Base-by-base conservation (phyloP, 2,797 vertebrate genomes). In the Crenuchus spilurus region DNA sequence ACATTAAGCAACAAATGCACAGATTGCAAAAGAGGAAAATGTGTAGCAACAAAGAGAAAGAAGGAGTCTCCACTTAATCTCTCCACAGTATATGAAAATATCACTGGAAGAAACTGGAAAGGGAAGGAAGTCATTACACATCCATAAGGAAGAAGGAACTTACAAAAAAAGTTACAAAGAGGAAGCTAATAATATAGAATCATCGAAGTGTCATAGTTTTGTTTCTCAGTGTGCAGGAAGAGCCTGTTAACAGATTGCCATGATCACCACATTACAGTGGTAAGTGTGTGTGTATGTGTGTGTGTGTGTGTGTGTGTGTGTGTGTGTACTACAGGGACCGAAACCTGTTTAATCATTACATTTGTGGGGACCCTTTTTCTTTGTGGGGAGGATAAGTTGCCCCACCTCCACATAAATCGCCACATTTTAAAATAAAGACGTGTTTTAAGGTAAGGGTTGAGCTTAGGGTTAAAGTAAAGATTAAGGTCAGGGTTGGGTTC, bases 111-210 rank as follows among this genome's bases (percentile, higher is more conserved):
- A 16, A 46, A 28, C 52, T 51, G 18, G 69, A 71, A 71, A 57
- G 24, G 66, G 44, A 76, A 71, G 58, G 7, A 70, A 31, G 33
- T 10, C 42, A 28, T 57, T 44, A 64, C 49, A 67, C 30, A 77
- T 75, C 16, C 16, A 66, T 24, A 18, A 57, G 31, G 24, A 78
- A 76, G 33, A 37, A 81, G 74, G 61, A 82, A 76, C 55, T 64
- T 48, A 42, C 35, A 74, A 72, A 72, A 66, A 46, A 31, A 57
- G 57, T 24, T 51, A 33, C 22, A 65, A 26, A 20, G 24, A 30
- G 60, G 48, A 76, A 76, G 37, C n/a, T 6, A 60, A 46, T 20
- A 35, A 26, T 46, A 24, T 26, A 13, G 20, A 51, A 11, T 26
- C 49, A 24, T 51, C 22, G 49, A 51, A 26, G 49, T 51, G 46